Evolutionary conservation across 2,113 vertebrate genomes (phyloP).

Genomic region (Labeo rohita): DNA sequence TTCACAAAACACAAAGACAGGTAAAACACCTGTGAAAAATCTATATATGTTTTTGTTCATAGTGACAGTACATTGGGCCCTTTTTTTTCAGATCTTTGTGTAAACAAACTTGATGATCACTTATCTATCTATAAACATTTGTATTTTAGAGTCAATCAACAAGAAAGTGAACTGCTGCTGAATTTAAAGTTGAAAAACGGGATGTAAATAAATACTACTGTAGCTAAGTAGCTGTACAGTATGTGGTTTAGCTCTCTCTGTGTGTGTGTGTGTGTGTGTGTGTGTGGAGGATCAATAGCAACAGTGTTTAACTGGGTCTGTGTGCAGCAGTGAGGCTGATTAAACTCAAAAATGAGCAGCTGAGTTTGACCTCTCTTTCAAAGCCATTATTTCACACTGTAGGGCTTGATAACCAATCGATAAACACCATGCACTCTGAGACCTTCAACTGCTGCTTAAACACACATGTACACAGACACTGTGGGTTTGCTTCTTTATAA

Average conservation of each 20-base stretch:
- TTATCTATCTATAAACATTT: neutral
- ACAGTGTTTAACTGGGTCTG: constrained; percentile 36
- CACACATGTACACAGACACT: constrained; percentile 18
- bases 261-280: neutral
- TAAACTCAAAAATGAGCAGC: constrained; percentile 51
- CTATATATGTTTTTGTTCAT: neutral
- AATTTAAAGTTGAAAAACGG: neutral
- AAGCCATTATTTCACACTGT: constrained; percentile 47
- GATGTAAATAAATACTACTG: neutral
- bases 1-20: neutral
- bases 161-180: neutral
- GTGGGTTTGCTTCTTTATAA: constrained; percentile 20
- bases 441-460: constrained; percentile 41
- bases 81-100: neutral
- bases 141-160: neutral
- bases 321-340: constrained; percentile 38
- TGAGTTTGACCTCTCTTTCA: constrained; percentile 48
- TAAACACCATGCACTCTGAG: constrained; percentile 31
- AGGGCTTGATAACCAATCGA: constrained; percentile 42
- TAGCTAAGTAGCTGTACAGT: constrained; percentile 4
- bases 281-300: constrained; percentile 35
- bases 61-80: neutral
- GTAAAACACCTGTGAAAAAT: neutral
- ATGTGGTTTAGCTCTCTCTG: neutral
- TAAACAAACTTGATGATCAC: neutral